Evolutionary conservation across 1,140 invertebrate species (phyloP).

Genomic region (Conus ventricosus): DNA sequence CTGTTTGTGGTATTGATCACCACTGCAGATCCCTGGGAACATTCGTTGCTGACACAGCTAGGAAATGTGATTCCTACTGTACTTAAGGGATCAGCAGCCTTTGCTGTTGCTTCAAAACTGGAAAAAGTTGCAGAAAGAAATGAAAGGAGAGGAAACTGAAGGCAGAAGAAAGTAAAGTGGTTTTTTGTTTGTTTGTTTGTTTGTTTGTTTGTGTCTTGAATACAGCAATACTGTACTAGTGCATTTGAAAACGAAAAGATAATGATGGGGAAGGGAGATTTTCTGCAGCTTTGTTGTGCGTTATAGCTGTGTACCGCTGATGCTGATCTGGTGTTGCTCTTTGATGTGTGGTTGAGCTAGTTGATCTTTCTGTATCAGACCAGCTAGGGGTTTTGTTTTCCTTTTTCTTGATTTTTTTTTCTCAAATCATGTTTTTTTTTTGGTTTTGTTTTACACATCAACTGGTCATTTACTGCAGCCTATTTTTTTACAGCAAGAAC

Average conservation of each 20-base stretch:
- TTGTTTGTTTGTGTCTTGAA: not conserved
- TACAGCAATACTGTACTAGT: not conserved
- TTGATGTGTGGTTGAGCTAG: slow-evolving; percentile 2
- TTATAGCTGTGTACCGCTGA: not conserved
- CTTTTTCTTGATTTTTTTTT: not conserved
- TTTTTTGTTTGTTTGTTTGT: too few relatives aligned
- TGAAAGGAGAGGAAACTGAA: too few relatives aligned
- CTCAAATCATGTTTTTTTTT: not conserved
- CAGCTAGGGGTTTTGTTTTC: not conserved
- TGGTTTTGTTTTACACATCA: not conserved
- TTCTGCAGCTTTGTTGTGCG: not conserved
- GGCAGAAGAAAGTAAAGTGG: too few relatives aligned
- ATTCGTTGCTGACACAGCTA: too few relatives aligned
- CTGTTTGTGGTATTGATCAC: too few relatives aligned
- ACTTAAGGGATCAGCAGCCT: too few relatives aligned
- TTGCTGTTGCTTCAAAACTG: too few relatives aligned
- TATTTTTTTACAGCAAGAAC: not conserved
- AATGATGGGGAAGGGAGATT: not conserved
- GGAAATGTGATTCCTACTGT: too few relatives aligned
- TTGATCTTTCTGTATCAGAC: not conserved
- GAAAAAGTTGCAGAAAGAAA: too few relatives aligned
- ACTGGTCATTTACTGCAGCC: slow-evolving; percentile 17
- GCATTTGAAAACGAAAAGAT: not conserved
- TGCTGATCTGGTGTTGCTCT: not conserved
- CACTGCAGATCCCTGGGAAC: too few relatives aligned